Evolutionary conservation across 2,888 invertebrate species (phyloP).

Genomic region (Eupeodes latifasciatus): DNA sequence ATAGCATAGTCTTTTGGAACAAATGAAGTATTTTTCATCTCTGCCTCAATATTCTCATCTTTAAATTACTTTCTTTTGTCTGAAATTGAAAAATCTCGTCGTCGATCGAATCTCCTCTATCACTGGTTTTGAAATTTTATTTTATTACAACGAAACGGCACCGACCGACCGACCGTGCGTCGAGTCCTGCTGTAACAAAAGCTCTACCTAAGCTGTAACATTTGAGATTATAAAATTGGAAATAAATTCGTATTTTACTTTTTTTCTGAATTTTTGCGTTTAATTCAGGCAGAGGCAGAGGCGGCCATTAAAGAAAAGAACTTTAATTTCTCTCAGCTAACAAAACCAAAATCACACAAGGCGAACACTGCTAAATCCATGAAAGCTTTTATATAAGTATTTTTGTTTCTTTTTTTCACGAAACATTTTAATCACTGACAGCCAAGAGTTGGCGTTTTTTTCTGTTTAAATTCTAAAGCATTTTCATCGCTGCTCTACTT

Average conservation of each 20-base stretch:
- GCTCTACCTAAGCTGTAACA: neutral
- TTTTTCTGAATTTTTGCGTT: neutral
- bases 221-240: slow-evolving; percentile 34
- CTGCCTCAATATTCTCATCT: neutral
- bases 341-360: slow-evolving; percentile 1
- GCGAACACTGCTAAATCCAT: slow-evolving; percentile 20
- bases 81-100: slow-evolving; percentile 9
- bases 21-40: neutral
- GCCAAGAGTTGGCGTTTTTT: slow-evolving; percentile 42
- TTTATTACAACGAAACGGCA: slow-evolving; percentile 53
- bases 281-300: slow-evolving; percentile 1
- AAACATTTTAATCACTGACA: slow-evolving; percentile 66
- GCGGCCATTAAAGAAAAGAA: slow-evolving; percentile 9
- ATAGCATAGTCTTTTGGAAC: neutral
- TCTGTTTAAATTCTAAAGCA: slow-evolving; percentile 14
- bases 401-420: neutral
- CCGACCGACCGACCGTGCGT: too few species aligned
- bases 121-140: slow-evolving; percentile 41
- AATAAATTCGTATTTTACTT: slow-evolving; percentile 1
- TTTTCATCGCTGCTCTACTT: slow-evolving; percentile 1
- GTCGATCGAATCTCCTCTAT: neutral
- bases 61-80: slow-evolving; percentile 22
- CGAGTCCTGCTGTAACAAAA: slow-evolving; percentile 16
- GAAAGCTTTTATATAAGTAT: slow-evolving; percentile 22
- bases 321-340: slow-evolving; percentile 19